phyloP scores from a whole-genome alignment of 2,113 vertebrate species.

The Tiliqua scincoides region DNA sequence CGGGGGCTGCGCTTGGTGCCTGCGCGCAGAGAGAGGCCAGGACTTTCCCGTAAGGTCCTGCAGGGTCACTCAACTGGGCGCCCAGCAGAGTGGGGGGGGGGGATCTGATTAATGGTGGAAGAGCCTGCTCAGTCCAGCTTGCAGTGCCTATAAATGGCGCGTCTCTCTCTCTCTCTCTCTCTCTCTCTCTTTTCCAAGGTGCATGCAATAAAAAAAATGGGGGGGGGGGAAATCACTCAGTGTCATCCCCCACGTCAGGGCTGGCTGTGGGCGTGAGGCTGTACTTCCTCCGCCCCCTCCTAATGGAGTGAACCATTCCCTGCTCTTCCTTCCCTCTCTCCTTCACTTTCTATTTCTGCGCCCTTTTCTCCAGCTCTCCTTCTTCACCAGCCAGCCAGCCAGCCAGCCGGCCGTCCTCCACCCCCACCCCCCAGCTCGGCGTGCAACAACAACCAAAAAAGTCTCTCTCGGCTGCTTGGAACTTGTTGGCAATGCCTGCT shows the following conservation, averaged over 20 bases:
- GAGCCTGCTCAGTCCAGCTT: constrained; percentile 60
- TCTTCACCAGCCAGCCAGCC: constrained; percentile 73
- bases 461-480: constrained; percentile 78
- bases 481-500: constrained; percentile 87
- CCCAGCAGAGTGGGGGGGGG: constrained; percentile 12
- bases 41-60: constrained; percentile 43
- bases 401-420: no score
- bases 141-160: constrained; percentile 77
- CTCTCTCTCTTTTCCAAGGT: constrained; percentile 76
- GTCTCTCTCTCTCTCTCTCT: constrained; percentile 75
- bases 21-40: constrained; percentile 39
- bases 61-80: constrained; percentile 42
- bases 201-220: constrained; percentile 64
- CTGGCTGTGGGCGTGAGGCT: constrained; percentile 85
- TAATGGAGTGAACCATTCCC: constrained; percentile 88
- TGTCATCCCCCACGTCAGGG: constrained; percentile 86
- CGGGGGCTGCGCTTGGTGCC: not conserved
- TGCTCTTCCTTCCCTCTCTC: constrained; percentile 71
- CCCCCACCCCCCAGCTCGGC: constrained; percentile 64
- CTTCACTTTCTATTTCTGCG: constrained; percentile 45
- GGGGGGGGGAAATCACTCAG: constrained; percentile 65
- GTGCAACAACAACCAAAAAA: no score
- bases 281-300: constrained; percentile 83
- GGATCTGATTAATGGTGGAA: constrained; percentile 9
- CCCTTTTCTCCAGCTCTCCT: constrained; percentile 51